Evolutionary conservation across 2,113 vertebrate genomes (phyloP).

Genomic region (Lipotes vexillifer): DNA sequence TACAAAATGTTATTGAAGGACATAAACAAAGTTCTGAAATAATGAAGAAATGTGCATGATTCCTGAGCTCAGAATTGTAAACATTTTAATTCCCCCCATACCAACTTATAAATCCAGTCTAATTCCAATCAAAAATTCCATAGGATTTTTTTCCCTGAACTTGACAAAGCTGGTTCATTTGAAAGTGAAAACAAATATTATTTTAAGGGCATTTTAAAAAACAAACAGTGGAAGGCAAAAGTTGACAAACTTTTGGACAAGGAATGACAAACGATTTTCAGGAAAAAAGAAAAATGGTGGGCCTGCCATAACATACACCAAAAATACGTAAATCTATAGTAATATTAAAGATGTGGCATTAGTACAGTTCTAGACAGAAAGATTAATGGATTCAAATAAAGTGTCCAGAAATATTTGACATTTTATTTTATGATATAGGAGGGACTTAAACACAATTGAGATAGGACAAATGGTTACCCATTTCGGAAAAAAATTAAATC

Average conservation of each 20-base stretch:
- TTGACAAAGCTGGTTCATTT: neutral
- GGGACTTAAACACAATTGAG: neutral
- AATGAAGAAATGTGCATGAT: neutral
- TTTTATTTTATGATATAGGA: neutral
- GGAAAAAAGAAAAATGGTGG: neutral
- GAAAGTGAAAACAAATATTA: neutral
- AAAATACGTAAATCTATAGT: neutral
- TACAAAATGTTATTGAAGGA: neutral
- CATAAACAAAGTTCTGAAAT: neutral
- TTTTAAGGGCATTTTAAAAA: neutral
- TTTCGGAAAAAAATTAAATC: neutral
- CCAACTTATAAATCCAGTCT: neutral
- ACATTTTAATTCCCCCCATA: neutral
- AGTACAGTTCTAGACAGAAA: neutral
- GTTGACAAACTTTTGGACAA: neutral
- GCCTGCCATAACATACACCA: neutral
- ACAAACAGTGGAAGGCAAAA: neutral
- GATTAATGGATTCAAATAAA: neutral
- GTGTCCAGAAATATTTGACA: neutral
- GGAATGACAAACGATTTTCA: neutral
- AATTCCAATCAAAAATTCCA: neutral
- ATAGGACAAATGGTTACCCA: neutral
- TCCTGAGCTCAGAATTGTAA: neutral
- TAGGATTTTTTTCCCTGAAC: neutral
- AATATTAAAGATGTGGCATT: neutral